Conservation (phyloP, 2,888 invertebrate species). For the Andrena camellia region DNA sequence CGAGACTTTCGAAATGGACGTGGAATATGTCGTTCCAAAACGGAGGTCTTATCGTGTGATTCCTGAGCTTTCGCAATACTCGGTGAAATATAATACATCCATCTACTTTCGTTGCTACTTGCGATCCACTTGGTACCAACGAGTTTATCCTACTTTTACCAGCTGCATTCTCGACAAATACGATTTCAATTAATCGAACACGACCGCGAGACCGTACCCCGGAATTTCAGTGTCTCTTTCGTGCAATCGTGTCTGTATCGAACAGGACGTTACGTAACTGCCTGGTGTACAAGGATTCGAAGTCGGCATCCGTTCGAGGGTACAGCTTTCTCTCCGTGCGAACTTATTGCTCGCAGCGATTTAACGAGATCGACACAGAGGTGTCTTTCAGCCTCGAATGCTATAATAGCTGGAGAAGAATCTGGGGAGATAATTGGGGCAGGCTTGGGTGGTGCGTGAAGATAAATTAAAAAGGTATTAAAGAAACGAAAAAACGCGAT, state of each 20-base stretch:
- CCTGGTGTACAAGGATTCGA: slow-evolving; percentile 58
- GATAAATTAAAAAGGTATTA: no score
- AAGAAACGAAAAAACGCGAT: no score
- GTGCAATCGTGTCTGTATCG: slow-evolving; percentile 51
- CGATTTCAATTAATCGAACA: slow-evolving; percentile 52
- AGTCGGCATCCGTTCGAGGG: slow-evolving; percentile 53
- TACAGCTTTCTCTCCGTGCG: slow-evolving; percentile 70
- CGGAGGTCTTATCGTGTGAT: no score
- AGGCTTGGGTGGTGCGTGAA: background rate
- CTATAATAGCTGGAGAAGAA: background rate
- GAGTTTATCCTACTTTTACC: slow-evolving; percentile 10
- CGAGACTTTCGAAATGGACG: background rate
- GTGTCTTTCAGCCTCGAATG: slow-evolving; percentile 27
- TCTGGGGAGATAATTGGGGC: background rate
- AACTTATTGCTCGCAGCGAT: slow-evolving; percentile 58
- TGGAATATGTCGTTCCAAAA: background rate
- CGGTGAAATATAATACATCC: background rate
- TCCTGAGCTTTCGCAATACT: no score
- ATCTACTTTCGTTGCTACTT: background rate
- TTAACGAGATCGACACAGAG: slow-evolving; percentile 58
- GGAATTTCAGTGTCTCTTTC: slow-evolving; percentile 55
- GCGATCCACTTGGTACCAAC: background rate
- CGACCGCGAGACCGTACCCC: slow-evolving; percentile 25
- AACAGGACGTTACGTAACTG: slow-evolving; percentile 58
- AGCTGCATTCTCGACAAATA: slow-evolving; percentile 13